Evolutionary conservation across 2,113 vertebrate genomes (phyloP), one percentile per base, ranked within the genome.

Genomic region (Zosterops lateralis): DNA sequence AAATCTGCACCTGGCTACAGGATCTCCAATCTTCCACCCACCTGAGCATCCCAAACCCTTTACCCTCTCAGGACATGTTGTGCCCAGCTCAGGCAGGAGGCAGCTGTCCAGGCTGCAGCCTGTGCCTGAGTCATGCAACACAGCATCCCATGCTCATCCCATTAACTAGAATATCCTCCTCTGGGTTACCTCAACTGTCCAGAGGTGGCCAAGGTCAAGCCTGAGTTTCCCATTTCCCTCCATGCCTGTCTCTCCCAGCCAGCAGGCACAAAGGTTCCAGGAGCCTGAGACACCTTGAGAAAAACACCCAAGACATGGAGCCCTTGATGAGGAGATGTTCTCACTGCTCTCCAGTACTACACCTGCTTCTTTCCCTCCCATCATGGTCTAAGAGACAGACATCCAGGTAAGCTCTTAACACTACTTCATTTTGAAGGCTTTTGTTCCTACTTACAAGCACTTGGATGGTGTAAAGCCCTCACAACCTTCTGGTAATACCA

Each of bases 111-210:
- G 25, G 25, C 57, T 60, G 12, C 50, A 28, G 51, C 60, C 86
- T 29, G 44, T n/a, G n/a, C 50, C 40, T 0, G 0, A 17, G 8
- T 24, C 50, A 16, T 1, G 18, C 31, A n/a, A 21, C 0, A 15
- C 16, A 32, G 0, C 0, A 38, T n/a, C 70, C 68, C 10, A 2
- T 14, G 4, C 17, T n/a, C 17, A 1, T 18, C 58, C 5, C 2
- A 9, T 32, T 10, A 32, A 32, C 21, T 17, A 15, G 32, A 85
- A 65, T 22, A 20, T 36, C 38, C 32, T 16, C 8, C 31, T 36
- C 54, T 42, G 45, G 28, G 14, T 17, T 26, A 29, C 28, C 42
- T 16, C 44, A 36, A 0, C 26, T 8, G 22, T 3, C 50, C 81
- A 65, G 28, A 54, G 58, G 4, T 11, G 7, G 48, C 28, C 0